Percentiles rank a stretch among this genome's conserved stretches.
Conservation (phyloP, 2,797 vertebrate genomes). For the Xenentodon cancila region DNA sequence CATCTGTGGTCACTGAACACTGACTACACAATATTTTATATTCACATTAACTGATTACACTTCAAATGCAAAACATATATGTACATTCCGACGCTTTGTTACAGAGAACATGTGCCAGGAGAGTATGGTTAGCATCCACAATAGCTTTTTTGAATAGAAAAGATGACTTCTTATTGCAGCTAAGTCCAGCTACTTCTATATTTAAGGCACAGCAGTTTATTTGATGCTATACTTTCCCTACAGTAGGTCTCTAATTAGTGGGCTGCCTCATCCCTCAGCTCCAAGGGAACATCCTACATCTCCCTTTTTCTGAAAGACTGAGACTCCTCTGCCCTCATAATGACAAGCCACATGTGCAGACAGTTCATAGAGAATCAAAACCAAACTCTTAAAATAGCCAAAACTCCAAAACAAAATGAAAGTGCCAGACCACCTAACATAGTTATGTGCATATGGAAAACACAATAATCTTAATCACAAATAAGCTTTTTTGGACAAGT, state of each 20-base stretch:
- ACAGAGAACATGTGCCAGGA: slow-evolving; percentile 23
- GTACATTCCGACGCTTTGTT: slow-evolving; percentile 20
- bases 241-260: slow-evolving; percentile 77
- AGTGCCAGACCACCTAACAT: neutral
- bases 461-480: slow-evolving; percentile 5
- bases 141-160: slow-evolving; percentile 62
- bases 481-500: slow-evolving; percentile 2
- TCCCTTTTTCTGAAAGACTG: slow-evolving; percentile 66
- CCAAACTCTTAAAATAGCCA: slow-evolving; percentile 70
- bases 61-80: too few species aligned
- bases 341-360: slow-evolving; percentile 76
- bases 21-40: too few species aligned
- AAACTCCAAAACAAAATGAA: slow-evolving; percentile 56
- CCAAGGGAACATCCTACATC: slow-evolving; percentile 67
- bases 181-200: slow-evolving; percentile 43
- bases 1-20: too few species aligned
- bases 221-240: slow-evolving; percentile 77
- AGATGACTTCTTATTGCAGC: slow-evolving; percentile 46
- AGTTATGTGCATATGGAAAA: slow-evolving; percentile 8
- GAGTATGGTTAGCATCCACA: slow-evolving; percentile 38
- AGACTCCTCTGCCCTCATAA: slow-evolving; percentile 72
- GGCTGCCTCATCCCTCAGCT: slow-evolving; percentile 66
- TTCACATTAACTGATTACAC: too few species aligned
- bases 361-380: slow-evolving; percentile 73
- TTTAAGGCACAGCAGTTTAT: slow-evolving; percentile 63